Conservation (phyloP, 2,113 vertebrate genomes). For the Crypturellus undulatus region DNA sequence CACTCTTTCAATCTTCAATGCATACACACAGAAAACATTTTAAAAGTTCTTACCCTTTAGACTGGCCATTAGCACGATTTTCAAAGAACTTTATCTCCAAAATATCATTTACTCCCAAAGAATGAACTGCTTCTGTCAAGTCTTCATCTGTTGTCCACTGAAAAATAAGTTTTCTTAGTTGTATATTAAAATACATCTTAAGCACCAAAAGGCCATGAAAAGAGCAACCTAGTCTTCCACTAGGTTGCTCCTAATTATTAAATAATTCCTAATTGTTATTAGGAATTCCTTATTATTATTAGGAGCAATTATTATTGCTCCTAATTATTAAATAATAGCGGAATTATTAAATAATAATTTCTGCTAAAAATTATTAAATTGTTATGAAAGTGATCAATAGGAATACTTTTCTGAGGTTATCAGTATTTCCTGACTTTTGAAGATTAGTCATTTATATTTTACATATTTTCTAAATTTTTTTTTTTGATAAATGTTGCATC, state of each 20-base stretch:
- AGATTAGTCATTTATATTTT: background rate
- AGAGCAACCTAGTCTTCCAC: background rate
- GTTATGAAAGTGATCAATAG: background rate
- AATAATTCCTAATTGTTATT: no score
- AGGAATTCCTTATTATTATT: no score
- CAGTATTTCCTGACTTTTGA: background rate
- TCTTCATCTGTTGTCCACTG: conserved; percentile 99
- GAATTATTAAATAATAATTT: no score
- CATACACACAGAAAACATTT: background rate
- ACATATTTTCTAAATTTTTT: background rate
- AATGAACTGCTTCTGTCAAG: conserved; percentile 95
- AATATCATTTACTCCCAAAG: conserved; percentile 95
- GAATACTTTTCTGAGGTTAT: background rate
- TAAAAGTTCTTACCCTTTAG: conserved; percentile 89
- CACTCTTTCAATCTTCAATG: background rate
- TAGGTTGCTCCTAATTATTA: no score
- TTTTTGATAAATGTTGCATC: background rate
- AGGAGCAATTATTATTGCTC: no score
- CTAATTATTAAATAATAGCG: no score
- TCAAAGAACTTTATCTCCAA: conserved; percentile 99
- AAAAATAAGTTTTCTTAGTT: conserved; percentile 60
- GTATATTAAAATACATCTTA: conserved; percentile 17
- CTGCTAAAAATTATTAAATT: background rate
- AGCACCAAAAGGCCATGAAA: background rate
- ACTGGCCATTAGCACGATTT: conserved; percentile 98